Evolutionary conservation across 2,888 invertebrate species (phyloP), one percentile per base, ranked within the genome.

Genomic region (Drosophila nigricruria): DNA sequence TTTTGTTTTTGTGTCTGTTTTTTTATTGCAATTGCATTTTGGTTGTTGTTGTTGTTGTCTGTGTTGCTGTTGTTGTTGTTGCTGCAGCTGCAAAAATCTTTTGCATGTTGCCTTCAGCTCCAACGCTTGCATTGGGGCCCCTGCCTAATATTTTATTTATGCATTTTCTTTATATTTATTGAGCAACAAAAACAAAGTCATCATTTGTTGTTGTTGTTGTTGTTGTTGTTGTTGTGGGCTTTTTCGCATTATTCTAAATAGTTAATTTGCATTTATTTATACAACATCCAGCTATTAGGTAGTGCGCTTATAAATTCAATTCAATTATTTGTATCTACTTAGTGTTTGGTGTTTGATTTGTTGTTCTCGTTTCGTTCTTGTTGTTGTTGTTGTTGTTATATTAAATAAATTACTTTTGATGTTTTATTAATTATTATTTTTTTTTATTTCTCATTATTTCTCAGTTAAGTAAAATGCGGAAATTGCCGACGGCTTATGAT

Each of bases 241-340:
- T 70, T 70, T 72, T 89, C 80, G 71, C 73, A 70, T 76, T 89
- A 76, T 78, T 83, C 83, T 89, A 85, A 85, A 85, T 82, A 88
- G 66, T 76, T 49, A 70, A 88, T 85, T 85, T 85, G 89, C 85
- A 89, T 89, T 85, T 85, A 77, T 82, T 89, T 82, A 79, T 73
- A 84, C 67, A 72, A 32, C 49, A 38, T 47, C 12, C 53, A 62
- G 80, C 56, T 66, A 77, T 83, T 90, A 88, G 79, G 79, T 83
- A 86, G 86, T 77, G 72, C 66, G 79, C 89, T 88, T 79, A 83
- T 81, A 79, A 81, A 90, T 83, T 77, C 87, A 86, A 88, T 87
- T 90, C 83, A 88, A 79, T 67, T 78, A 73, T 75, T 87, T 74
- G 73, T 78, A 88, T 67, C 69, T 79, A 71, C 65, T 88, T 79